Percentiles rank a stretch among this genome's conserved stretches.
Evolutionary conservation across 2,113 vertebrate genomes (phyloP).

Genomic region (Progne subis): DNA sequence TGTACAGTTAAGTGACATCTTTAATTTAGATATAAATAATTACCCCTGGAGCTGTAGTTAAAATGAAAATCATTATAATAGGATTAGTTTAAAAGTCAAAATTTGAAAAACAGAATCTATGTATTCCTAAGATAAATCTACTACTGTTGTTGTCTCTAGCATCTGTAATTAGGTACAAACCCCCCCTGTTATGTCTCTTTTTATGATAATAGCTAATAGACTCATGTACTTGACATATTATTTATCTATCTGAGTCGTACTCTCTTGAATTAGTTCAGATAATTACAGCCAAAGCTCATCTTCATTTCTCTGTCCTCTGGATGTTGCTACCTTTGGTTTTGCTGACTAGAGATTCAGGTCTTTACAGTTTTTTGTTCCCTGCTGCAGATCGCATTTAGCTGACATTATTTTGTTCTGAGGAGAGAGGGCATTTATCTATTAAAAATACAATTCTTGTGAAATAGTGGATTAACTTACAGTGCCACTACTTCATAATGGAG

Average conservation of each 20-base stretch:
- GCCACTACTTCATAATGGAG: not conserved
- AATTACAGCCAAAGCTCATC: not conserved
- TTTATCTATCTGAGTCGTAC: fast-evolving
- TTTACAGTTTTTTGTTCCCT: not conserved
- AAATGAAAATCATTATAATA: not conserved
- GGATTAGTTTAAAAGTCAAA: not conserved
- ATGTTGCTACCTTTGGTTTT: not conserved
- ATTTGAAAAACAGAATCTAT: not conserved
- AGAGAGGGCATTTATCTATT: not conserved
- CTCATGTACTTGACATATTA: not conserved
- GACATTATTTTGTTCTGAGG: not conserved
- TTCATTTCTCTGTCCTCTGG: not conserved
- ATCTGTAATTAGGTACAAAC: not conserved
- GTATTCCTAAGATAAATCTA: not conserved
- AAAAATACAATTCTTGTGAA: not conserved
- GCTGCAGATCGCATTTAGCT: not conserved
- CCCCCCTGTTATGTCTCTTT: not conserved
- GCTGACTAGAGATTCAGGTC: not conserved
- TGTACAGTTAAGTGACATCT: not conserved
- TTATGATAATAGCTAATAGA: not conserved
- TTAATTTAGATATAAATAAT: not conserved
- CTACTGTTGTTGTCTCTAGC: not conserved
- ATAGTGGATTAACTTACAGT: not conserved
- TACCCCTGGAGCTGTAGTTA: not conserved
- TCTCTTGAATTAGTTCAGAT: not conserved